phyloP scores from a whole-genome alignment of 2,888 invertebrate species.

The Nezara viridula region DNA sequence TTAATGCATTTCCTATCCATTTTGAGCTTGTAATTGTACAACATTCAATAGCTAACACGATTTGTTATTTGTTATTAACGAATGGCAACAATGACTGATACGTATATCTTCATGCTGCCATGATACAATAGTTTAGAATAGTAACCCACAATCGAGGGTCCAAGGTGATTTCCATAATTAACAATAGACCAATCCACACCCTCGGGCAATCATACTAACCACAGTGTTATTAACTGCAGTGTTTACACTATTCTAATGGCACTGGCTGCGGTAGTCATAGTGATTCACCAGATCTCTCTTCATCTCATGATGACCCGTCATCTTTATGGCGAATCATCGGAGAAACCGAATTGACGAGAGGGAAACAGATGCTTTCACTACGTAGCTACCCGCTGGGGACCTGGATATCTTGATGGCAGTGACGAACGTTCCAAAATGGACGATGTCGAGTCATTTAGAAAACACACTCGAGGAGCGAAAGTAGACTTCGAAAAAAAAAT shows the following conservation, averaged over 20 bases:
- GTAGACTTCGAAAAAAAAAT: neutral
- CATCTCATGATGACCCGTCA: neutral
- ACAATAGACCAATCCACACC: neutral
- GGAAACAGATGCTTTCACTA: neutral
- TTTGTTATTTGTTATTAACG: no score
- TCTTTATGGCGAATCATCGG: neutral
- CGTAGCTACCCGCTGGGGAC: neutral
- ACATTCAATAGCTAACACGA: no score
- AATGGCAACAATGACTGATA: no score
- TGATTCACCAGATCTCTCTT: neutral
- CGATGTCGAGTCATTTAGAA: constrained; percentile 12
- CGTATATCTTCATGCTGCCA: neutral
- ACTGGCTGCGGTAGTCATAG: neutral
- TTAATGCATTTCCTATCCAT: no score
- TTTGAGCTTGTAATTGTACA: no score
- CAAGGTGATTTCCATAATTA: constrained; percentile 23
- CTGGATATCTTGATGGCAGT: neutral
- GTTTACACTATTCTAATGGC: constrained; percentile 1
- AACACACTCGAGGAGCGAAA: neutral
- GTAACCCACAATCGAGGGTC: neutral
- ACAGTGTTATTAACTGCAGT: neutral
- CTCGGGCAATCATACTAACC: neutral
- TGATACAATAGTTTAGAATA: neutral
- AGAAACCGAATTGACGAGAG: neutral
- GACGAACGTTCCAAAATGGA: neutral